Conservation (phyloP, 2,113 vertebrate species). For the Sylvilagus bachmani region DNA sequence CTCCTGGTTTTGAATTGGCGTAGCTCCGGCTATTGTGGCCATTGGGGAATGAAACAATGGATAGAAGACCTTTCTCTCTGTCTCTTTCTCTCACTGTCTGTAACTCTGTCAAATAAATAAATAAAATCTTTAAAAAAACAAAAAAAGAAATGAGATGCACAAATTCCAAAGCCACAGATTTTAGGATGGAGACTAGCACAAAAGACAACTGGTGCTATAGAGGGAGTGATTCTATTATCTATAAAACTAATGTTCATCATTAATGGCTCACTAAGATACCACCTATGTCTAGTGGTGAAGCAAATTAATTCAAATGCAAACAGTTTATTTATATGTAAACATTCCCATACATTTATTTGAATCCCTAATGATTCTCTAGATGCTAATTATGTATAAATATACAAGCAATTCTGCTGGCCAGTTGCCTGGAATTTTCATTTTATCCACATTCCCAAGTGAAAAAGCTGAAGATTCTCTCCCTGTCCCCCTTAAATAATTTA, state of each 20-base stretch:
- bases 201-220: constrained; percentile 66
- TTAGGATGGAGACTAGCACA: constrained; percentile 69
- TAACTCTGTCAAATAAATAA: too few relatives aligned
- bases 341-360: constrained; percentile 80
- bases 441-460: constrained; percentile 63
- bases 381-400: constrained; percentile 85
- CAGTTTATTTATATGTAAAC: constrained; percentile 81
- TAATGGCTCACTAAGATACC: constrained; percentile 81
- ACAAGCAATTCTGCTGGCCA: constrained; percentile 67
- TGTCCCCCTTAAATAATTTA: neutral
- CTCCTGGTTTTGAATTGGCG: too few relatives aligned
- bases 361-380: constrained; percentile 78
- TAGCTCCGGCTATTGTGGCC: too few relatives aligned
- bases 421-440: constrained; percentile 75
- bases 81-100: too few relatives aligned
- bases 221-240: constrained; percentile 80
- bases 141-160: neutral
- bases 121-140: too few relatives aligned
- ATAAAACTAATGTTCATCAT: constrained; percentile 83
- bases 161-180: constrained; percentile 49
- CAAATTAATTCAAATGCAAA: constrained; percentile 84
- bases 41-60: too few relatives aligned
- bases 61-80: too few relatives aligned
- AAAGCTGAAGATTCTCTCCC: neutral
- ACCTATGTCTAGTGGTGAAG: constrained; percentile 66